Evolutionary conservation across 2,113 vertebrate genomes (phyloP), one percentile per base, ranked within the genome.

Genomic region (Tachuris rubrigastra): DNA sequence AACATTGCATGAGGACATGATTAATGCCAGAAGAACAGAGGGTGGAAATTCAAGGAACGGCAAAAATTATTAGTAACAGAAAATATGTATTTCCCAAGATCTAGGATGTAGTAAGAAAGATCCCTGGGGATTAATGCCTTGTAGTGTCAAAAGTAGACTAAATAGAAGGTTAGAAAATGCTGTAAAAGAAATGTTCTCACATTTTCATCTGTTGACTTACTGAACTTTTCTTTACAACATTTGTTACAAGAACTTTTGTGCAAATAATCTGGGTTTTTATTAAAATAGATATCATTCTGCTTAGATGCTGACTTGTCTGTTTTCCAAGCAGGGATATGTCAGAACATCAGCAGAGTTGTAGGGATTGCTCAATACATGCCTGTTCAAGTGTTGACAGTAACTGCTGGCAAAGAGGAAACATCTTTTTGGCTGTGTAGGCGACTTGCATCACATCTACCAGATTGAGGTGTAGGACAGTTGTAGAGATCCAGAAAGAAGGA

Each of bases 351-450:
- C 55, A 84, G 69, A 89, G 52, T 91, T 59, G 31, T 21, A 83
- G 42, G 37, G 37, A 59, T 96, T 93, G 39, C 89, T 18, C 85
- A 95, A 88, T 62, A 39, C 39, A 87, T 93, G 78, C 85, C 74
- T 91, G 71, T 13, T 65, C 46, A 55, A 87, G 3, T 66, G 81
- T 62, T 95, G 69, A 46, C 91, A 76, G 21, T 66, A 62, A 66
- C 39, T 93, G 44, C 71, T 90, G 16, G 12, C 66, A 47, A 75
- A 89, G 35, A 76, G 56, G n/a, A 95, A 87, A 60, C 60, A 47
- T 47, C 68, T 76, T 56, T 86, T 78, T 89, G 47, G 39, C 76
- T 50, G 0, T 20, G 17, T 49, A 49, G 25, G 25, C 39, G 72
- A 28, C 49, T 85, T 89, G 52, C 31, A 18, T 89, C 69, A 39